Conservation (phyloP, 2,888 invertebrate species). For the Nomada fucata region DNA sequence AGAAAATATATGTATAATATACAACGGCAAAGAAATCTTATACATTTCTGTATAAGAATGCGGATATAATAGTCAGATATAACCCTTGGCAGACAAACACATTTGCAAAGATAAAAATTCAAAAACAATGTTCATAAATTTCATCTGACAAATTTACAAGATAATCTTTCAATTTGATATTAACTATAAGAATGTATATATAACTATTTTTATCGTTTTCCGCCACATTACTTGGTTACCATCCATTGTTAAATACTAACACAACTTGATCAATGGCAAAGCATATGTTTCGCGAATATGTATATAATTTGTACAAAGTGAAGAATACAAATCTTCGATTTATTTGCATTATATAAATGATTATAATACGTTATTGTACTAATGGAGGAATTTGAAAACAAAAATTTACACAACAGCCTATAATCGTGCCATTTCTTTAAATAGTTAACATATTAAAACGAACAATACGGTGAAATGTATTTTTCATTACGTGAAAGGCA, state of each 20-base stretch:
- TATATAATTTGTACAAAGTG: not conserved
- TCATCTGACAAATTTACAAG: slow-evolving; percentile 36
- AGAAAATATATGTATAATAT: slow-evolving; percentile 24
- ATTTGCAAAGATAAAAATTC: slow-evolving; percentile 39
- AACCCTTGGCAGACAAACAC: slow-evolving; percentile 28
- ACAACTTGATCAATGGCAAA: slow-evolving; percentile 33
- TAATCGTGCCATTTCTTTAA: not conserved
- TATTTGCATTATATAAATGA: not conserved
- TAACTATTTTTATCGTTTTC: slow-evolving; percentile 44
- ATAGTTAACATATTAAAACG: not conserved
- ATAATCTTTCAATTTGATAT: slow-evolving; percentile 62
- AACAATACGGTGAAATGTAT: not conserved
- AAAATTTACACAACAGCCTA: not conserved
- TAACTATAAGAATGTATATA: slow-evolving; percentile 46
- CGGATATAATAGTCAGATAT: slow-evolving; percentile 23
- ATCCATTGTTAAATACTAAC: slow-evolving; percentile 58
- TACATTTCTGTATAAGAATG: slow-evolving; percentile 28
- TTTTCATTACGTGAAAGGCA: not conserved
- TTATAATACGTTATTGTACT: not conserved
- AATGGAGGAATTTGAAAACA: not conserved
- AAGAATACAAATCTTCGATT: not conserved
- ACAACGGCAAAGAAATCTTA: slow-evolving; percentile 13
- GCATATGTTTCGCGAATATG: slow-evolving; percentile 34
- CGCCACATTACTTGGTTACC: slow-evolving; percentile 62
- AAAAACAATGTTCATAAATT: slow-evolving; percentile 35